Evolutionary conservation across 1,140 invertebrate species (phyloP), one percentile per base, ranked within the genome.

Genomic region (Leptopilina clavipes): DNA sequence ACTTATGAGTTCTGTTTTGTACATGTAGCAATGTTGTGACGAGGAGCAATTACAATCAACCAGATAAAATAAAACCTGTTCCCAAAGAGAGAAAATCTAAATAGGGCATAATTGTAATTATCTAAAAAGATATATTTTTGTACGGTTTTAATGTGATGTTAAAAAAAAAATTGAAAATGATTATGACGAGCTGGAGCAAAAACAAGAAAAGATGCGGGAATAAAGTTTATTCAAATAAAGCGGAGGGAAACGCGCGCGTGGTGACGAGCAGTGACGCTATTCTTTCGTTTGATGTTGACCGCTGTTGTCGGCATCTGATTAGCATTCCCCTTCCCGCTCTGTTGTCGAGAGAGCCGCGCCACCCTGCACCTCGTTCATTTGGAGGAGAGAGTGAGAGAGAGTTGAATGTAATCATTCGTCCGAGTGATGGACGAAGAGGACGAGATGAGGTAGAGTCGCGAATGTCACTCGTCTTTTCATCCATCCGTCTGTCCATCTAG

Each of bases 251-350:
- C 59, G 79, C 80, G 81, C 84, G 81, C 80, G 81, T 86, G 84
- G 87, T 87, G 88, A 89, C 86, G 84, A 84, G 84, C 71, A 79
- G 84, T 84, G 85, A 89, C 86, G 88, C 86, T 86, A 84, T 82
- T 70, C 76, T 48, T 52, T 52, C 81, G 81, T 90, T 89, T 90
- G 87, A 89, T 86, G 82, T 86, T 72, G 84, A n/a, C 89, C 88
- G 89, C 85, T 78, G 81, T 84, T 87, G 88, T 89, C 89, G 87
- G 88, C 88, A 90, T 89, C 89, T 90, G 89, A 90, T 90, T 90
- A 90, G 89, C 89, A 90, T 90, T 87, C 89, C 80, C 81, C 80
- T 81, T 54, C 71, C 72, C 76, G 70, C 52, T 71, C 25, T 43
- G 5, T 59, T 71, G 79, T 71, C 37, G 48, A 54, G 78, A 31